Base-by-base conservation (phyloP, 2,888 invertebrate genomes). In the Mallateleia sp. region DNA sequence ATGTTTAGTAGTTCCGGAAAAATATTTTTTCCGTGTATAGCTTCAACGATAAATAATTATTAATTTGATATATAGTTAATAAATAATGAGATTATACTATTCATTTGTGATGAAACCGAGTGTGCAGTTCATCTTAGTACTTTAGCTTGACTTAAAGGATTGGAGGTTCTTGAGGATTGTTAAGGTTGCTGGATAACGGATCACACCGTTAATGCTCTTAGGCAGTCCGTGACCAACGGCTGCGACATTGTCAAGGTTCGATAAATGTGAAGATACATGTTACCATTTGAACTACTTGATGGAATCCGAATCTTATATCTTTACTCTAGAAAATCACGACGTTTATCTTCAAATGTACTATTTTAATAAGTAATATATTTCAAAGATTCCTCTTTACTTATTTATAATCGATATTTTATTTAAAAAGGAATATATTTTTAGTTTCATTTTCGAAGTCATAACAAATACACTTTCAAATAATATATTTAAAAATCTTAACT, bases 201-300 rank as follows among this genome's bases (percentile, higher is more conserved):
- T 81, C 58, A 74, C 74, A 72, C 45, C 56, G 66, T 72, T 81
- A 81, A 81, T 72, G 66, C 80, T 58, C 72, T 50, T 58, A 74
- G 24, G 14, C 56, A 66, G 56, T 74, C 72, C 81, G 74, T 74
- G 81, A 81, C 74, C 60, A 60, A 67, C 52, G 58, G 22, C 50
- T 67, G 58, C 66, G 81, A 60, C 72, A 74, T 81, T 74, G 66
- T 60, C 45, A 60, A 45, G 54, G 50, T 66, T 60, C 66, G 74
- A 74, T 81, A 74, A 81, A 81, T 74, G 67, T 74, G 28, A 45
- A 66, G 64, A 72, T 81, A 81, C 47, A 54, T 72, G 28, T 42
- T 71, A 64, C 69, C 52, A 52, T 28, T 64, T n/a, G 42, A 32
- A 38, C 54, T 28, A 64, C 38, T 75, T 74, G 20, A 25, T 38